Evolutionary conservation across 64 coral and sea anemone genomes (phyloP).

Genomic region (Acropora yongei): DNA sequence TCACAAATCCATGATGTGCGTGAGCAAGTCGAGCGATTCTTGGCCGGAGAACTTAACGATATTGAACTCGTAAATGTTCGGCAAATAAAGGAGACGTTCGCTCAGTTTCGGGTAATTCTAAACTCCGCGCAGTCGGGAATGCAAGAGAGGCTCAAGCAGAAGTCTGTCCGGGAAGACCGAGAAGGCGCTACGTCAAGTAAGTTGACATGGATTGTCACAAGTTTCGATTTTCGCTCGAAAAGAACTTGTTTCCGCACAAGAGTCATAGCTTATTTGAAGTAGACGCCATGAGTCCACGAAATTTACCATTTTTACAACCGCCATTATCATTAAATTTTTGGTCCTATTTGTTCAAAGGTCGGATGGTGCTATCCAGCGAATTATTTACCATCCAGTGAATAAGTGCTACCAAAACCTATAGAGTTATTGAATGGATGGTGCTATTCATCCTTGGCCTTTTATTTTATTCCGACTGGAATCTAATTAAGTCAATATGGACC

Average conservation of each 20-base stretch:
- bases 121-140: constrained; percentile 72
- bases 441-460: too few relatives aligned
- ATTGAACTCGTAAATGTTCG: constrained; percentile 96
- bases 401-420: not conserved
- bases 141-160: constrained; percentile 79
- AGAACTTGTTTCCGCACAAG: too few relatives aligned
- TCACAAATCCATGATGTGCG: constrained; percentile 84
- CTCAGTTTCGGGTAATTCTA: constrained; percentile 81
- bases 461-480: too few relatives aligned
- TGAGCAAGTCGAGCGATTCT: constrained; percentile 85
- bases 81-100: constrained; percentile 97
- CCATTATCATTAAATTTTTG: too few relatives aligned
- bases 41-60: constrained; percentile 86
- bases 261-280: too few relatives aligned
- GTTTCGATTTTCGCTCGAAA: too few relatives aligned
- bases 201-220: not conserved
- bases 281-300: too few relatives aligned
- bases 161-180: constrained; percentile 83
- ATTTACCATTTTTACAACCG: too few relatives aligned
- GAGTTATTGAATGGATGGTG: too few relatives aligned
- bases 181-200: constrained; percentile 58
- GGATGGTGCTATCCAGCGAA: not conserved
- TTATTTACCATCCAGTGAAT: too few relatives aligned
- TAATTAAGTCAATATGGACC: too few relatives aligned
- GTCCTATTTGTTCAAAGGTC: too few relatives aligned